Evolutionary conservation across 2,797 vertebrate species (phyloP).

Genomic region (Adrianichthys oophorus): DNA sequence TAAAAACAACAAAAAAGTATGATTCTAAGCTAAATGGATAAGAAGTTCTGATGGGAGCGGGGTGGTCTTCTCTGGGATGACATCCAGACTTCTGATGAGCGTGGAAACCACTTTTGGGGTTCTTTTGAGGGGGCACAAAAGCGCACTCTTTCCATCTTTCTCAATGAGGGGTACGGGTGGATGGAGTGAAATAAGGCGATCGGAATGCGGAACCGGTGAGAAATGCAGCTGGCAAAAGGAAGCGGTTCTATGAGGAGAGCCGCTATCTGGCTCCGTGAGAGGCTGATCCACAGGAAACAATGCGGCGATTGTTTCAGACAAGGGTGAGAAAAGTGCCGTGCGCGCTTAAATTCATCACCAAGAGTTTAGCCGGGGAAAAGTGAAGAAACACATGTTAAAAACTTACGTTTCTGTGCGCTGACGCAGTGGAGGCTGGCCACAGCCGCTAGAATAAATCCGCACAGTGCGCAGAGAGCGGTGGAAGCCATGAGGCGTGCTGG

Average conservation of each 20-base stretch:
- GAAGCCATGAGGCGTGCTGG: constrained; percentile 63
- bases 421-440: constrained; percentile 56
- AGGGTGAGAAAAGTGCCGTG: neutral
- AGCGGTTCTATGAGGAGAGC: constrained; percentile 65
- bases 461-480: constrained; percentile 58
- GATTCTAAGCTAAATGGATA: neutral
- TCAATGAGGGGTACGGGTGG: constrained; percentile 47
- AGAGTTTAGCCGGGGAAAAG: too few species aligned
- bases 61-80: constrained; percentile 37
- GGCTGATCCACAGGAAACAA: constrained; percentile 24
- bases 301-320: neutral
- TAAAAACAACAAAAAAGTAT: constrained; percentile 9
- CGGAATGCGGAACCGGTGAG: constrained; percentile 86
- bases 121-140: constrained; percentile 4
- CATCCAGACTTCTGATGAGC: constrained; percentile 33
- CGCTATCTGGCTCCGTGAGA: constrained; percentile 56
- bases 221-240: constrained; percentile 73
- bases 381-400: neutral
- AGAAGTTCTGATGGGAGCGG: constrained; percentile 4
- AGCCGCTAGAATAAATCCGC: constrained; percentile 67
- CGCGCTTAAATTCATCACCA: too few species aligned
- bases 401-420: constrained; percentile 77
- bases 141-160: constrained; percentile 36
- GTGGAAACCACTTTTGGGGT: constrained; percentile 11
- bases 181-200: constrained; percentile 75